Evolutionary conservation across 2,888 invertebrate species (phyloP).

Genomic region (Drosophila gaucha): DNA sequence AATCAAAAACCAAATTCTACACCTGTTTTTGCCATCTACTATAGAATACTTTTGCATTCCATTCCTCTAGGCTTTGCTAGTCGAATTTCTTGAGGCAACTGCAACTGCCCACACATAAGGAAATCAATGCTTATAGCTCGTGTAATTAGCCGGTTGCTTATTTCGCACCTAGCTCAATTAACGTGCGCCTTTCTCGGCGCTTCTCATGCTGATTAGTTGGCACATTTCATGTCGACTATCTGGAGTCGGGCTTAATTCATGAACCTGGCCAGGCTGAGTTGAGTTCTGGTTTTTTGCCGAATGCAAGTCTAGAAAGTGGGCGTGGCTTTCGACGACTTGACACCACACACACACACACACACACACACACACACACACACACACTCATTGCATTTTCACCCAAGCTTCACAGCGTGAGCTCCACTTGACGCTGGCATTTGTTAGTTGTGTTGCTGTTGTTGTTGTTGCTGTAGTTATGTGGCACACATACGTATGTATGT

Average conservation of each 20-base stretch:
- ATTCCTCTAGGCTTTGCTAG: background rate
- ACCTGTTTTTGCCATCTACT: background rate
- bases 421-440: constrained; percentile 34
- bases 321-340: constrained; percentile 13
- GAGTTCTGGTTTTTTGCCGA: constrained; percentile 22
- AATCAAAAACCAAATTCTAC: no score
- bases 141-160: background rate
- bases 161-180: background rate
- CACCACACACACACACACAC: constrained; percentile 20
- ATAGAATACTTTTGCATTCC: background rate
- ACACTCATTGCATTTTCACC: constrained; percentile 35
- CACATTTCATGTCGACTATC: background rate
- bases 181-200: constrained; percentile 21
- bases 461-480: constrained; percentile 17
- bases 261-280: background rate
- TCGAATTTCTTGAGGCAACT: background rate
- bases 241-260: constrained; percentile 16
- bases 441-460: constrained; percentile 6
- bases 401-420: constrained; percentile 28
- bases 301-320: constrained; percentile 39
- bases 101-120: background rate
- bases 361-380: constrained; percentile 21
- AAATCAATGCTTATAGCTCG: background rate
- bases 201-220: constrained; percentile 31
- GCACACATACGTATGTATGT: constrained; percentile 8